Evolutionary conservation across 1,140 invertebrate species (phyloP), one percentile per base, ranked within the genome.

Genomic region (Drosophila sturtevanti): DNA sequence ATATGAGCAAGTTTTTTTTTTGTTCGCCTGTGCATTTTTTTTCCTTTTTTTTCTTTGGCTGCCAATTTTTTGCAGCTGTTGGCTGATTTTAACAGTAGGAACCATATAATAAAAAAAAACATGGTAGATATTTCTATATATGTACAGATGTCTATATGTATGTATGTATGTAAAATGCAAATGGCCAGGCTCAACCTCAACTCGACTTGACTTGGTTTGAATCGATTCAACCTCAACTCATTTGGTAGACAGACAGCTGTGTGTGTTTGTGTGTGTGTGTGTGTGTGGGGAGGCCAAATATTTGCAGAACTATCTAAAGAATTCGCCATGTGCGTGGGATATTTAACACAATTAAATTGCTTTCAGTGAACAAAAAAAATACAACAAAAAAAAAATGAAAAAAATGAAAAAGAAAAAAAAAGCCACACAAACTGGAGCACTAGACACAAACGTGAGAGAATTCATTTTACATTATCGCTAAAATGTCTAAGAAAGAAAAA

Each of bases 21-120:
- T 31, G 27, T 31, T 31, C 27, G 27, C 5, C 7, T 31, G 27
- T 31, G 27, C 27, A 31, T 31, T 48, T 18, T 16, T 41, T 14
- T 41, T 0, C 2, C 1, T 16, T 44, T 62, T 63, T 85, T 66
- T 71, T 27, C 64, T 72, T 52, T 54, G 54, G 54, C 69, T 86
- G 81, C 77, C 81, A 81, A 86, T 78, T 78, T 77, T 80, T 55
- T 86, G 81, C 81, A 86, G 81, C 82, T 86, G 81, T 71, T 85
- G 77, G 82, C 81, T 87, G 69, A 86, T 86, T 87, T 87, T 77
- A 85, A 86, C 68, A 64, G 70, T 67, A 63, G 44, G 65, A n/a
- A n/a, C n/a, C n/a, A n/a, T n/a, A n/a, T n/a, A n/a, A n/a, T n/a
- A n/a, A n/a, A n/a, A 73, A 78, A 68, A 63, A 51, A 31, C 48